Evolutionary conservation across 2,797 vertebrate genomes (phyloP), one percentile per base, ranked within the genome.

Genomic region (Echeneis naucrates): DNA sequence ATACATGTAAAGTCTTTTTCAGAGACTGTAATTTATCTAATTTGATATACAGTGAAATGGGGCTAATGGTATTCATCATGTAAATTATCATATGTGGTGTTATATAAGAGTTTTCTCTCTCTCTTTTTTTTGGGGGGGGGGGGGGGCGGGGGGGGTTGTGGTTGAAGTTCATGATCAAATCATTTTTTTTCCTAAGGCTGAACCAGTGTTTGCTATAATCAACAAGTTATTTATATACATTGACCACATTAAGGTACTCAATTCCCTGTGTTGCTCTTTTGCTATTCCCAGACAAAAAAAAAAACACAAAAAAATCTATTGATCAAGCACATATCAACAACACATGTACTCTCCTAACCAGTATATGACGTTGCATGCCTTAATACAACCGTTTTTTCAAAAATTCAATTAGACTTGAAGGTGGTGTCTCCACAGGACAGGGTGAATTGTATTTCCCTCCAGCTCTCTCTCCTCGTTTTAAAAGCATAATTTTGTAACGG

Each of bases 401-500:
- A 52, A 71, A 70, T 68, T 87, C 16, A 83, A 81, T 83, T 80
- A 70, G 85, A 91, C 87, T 91, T 89, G 83, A 90, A 88, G 64
- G 74, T 47, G 77, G 82, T 75, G 81, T 88, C 84, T 88, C 85
- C 72, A 77, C 78, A 78, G 77, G 84, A 90, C 90, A 86, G 85
- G 82, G 80, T 90, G 88, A 87, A 80, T 89, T 89, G 84, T 87
- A 82, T 87, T 88, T 84, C 81, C 82, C 89, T 82, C 58, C 84
- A 81, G 67, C 81, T 88, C 72, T 79, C 84, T 79, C 78, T 86
- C 79, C 94, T 94, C 94, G 92, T 95, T 95, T 93, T 90, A 83
- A 95, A 89, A 89, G 93, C 94, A 94, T 95, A 94, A 95, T 95
- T 95, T 94, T 95, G 94, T 93, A 93, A 94, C 88, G 94, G 94